Conservation (phyloP, 2,113 vertebrate species). For the Puffinus mauretanicus region DNA sequence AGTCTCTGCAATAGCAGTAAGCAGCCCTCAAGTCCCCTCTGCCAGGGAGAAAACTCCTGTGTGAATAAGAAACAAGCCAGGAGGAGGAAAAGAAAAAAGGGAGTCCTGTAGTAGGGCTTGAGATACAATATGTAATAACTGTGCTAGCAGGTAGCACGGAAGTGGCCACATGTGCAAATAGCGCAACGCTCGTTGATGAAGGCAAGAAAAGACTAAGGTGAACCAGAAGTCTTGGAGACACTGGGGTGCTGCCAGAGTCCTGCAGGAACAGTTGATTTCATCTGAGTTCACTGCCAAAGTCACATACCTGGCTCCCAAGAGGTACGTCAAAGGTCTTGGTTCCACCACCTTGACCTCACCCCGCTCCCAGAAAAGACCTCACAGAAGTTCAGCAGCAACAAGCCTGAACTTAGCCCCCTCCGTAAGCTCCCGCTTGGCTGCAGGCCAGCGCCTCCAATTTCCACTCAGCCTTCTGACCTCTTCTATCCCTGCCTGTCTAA, state of each 20-base stretch:
- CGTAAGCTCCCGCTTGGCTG: not conserved
- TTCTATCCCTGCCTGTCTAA: not conserved
- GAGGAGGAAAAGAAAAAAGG: not conserved
- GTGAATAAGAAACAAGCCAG: not conserved
- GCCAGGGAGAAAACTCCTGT: not conserved
- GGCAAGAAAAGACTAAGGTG: not conserved
- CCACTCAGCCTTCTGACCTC: not conserved
- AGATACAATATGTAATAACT: not conserved
- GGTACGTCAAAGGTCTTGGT: not conserved
- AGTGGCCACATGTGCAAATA: not conserved
- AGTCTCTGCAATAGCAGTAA: not conserved
- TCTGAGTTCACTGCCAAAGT: not conserved
- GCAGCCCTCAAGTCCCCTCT: not conserved
- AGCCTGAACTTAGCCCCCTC: not conserved
- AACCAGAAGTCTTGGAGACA: fast-evolving
- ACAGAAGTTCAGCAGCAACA: not conserved
- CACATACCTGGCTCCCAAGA: fast-evolving
- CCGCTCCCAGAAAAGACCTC: not conserved
- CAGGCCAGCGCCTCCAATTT: not conserved
- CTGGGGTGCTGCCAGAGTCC: not conserved
- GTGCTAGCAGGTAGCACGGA: not conserved
- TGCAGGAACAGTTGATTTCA: not conserved
- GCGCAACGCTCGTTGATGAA: not conserved
- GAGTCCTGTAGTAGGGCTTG: not conserved
- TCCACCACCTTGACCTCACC: not conserved